Conservation (phyloP, 2,797 vertebrate genomes). For the Sphenopsis melanotis region DNA sequence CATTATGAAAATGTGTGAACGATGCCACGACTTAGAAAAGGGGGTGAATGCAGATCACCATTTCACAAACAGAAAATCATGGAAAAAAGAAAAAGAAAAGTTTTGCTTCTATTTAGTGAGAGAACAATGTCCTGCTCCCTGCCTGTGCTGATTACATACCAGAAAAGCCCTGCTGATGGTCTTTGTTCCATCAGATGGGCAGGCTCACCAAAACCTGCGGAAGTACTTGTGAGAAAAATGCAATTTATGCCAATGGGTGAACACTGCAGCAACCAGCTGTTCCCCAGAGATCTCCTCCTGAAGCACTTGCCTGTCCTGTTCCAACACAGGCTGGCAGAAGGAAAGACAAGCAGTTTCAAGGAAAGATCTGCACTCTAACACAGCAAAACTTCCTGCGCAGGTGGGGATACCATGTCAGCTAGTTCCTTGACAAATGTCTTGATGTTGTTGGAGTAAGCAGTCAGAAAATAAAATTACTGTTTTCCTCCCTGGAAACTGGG, state of each 20-base stretch:
- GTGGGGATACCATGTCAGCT: slow-evolving; percentile 10
- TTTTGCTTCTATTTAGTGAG: not conserved
- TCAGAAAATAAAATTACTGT: not conserved
- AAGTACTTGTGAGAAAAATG: not conserved
- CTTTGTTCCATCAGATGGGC: not conserved
- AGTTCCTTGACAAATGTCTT: slow-evolving; percentile 2
- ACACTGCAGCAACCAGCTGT: not conserved
- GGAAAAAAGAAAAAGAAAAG: not conserved
- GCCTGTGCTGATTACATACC: not conserved
- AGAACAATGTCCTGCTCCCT: not conserved
- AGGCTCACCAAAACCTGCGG: not conserved
- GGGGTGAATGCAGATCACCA: not conserved
- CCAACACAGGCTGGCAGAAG: not conserved
- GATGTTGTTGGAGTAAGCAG: not conserved
- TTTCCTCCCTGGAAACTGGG: not conserved
- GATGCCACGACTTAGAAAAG: not conserved
- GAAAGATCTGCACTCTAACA: slow-evolving; percentile 10
- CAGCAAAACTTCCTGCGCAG: slow-evolving; percentile 48
- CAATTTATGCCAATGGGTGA: not conserved
- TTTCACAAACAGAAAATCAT: not conserved
- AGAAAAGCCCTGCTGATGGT: not conserved
- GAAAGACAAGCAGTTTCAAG: not conserved
- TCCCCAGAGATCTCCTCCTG: not conserved
- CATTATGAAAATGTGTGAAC: not conserved
- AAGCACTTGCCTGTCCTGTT: not conserved